Base-by-base conservation (phyloP, 2,888 invertebrate species). In the Eilema depressum region DNA sequence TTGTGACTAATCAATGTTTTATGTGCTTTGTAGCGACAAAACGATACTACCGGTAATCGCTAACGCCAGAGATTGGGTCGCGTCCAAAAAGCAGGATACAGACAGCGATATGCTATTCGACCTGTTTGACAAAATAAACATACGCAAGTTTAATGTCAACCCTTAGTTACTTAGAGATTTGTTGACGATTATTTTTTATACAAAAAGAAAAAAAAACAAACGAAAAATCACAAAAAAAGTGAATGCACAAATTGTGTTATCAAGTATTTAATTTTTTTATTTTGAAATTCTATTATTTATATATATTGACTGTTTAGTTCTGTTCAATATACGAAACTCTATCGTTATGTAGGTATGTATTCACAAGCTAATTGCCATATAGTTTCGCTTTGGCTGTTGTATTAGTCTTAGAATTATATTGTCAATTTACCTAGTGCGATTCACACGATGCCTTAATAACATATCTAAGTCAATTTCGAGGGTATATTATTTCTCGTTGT, bases 361-460 rank as follows among this genome's bases (percentile, higher is more conserved):
- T 80, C 85, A 86, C 84, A 82, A 83, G 92, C 92, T 93, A 89
- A 90, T 90, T 88, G 92, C 93, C 91, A 90, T 93, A 92, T 91
- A 88, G 86, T 92, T 92, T 93, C 83, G 95, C 95, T 95, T 95
- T 94, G 91, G 93, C 93, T 94, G 95, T 95, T 91, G 93, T 94
- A 90, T 92, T 93, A 93, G 92, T 93, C 91, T 89, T 88, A 88
- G 93, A 91, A 88, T 88, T 85, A 86, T 88, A 90, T 89, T 91
- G 89, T 90, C 91, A 89, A 92, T 89, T 90, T 90, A 91, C 90
- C 89, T 93, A 95, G 95, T 92, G 95, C 95, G 93, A 92, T 95
- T 95, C 95, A 95, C 95, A 92, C 88, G 95, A 92, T 95, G 95
- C 95, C 95, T 95, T 95, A 95, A 92, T 95, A 95, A 94, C 94